Percentiles rank a stretch among this genome's conserved stretches.
Conservation (phyloP, 2,113 vertebrate genomes). For the Cnemophilus loriae region DNA sequence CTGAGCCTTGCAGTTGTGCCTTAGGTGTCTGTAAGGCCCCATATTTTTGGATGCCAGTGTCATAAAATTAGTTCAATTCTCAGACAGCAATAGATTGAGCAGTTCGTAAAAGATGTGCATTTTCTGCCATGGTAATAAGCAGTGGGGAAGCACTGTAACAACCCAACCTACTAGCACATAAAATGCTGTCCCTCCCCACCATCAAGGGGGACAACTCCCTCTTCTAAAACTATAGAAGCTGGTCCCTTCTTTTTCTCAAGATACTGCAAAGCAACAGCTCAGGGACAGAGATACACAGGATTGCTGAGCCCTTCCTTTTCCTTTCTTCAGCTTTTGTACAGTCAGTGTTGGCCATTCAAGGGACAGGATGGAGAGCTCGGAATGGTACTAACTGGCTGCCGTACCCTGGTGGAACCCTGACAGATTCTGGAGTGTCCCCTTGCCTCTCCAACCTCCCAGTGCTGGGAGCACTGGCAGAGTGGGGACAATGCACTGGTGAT, state of each 20-base stretch:
- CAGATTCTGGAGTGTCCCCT: neutral
- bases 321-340: neutral
- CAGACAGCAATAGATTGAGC: neutral
- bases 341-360: neutral
- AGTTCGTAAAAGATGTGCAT: neutral
- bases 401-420: neutral
- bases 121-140: neutral
- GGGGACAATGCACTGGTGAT: neutral
- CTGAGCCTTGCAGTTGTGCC: neutral
- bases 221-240: neutral
- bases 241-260: neutral
- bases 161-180: neutral
- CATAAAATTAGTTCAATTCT: neutral
- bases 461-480: neutral
- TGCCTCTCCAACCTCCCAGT: fast-evolving
- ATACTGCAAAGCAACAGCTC: neutral
- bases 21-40: neutral
- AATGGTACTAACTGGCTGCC: neutral
- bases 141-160: neutral
- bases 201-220: neutral
- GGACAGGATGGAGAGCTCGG: neutral
- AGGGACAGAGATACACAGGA: neutral
- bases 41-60: neutral
- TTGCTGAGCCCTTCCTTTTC: neutral
- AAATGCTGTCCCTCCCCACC: neutral